These are phyloP conservation scores for Rapana venosa DNA, from an alignment of 2,888 invertebrate genomes.

Conservation along the genomic window DNA sequence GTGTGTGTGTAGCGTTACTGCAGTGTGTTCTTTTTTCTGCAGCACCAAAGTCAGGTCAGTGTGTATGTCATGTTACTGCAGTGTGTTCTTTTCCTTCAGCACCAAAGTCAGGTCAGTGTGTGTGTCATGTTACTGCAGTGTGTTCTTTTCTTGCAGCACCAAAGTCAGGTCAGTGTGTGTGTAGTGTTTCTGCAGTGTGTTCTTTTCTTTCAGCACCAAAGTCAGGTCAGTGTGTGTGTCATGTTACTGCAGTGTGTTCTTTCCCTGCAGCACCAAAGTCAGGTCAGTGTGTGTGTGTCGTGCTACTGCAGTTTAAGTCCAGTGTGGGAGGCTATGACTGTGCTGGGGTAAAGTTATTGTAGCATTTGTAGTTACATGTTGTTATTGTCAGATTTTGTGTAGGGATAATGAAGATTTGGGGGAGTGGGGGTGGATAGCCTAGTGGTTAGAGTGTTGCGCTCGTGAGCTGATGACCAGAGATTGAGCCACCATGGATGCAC, in stretches of 20 bases:
- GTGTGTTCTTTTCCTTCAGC: slow-evolving; percentile 88
- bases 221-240: slow-evolving; percentile 82
- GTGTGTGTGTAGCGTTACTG: not conserved
- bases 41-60: no score
- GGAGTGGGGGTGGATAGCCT: no score
- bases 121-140: not conserved
- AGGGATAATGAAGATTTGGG: no score
- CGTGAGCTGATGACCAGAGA: no score
- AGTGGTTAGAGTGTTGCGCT: no score
- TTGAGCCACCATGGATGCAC: no score
- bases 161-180: slow-evolving; percentile 80
- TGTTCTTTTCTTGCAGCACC: not conserved
- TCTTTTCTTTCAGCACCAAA: slow-evolving; percentile 89
- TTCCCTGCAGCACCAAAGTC: no score
- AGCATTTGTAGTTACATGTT: no score
- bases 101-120: slow-evolving; percentile 86
- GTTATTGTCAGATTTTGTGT: no score
- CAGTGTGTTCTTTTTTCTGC: not conserved
- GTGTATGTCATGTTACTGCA: slow-evolving; percentile 38
- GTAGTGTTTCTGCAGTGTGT: slow-evolving; percentile 84
- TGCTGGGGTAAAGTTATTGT: no score
- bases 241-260: not conserved
- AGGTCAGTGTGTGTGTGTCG: not conserved
- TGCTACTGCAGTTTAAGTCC: no score
- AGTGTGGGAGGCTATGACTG: no score